Evolutionary conservation across 2,797 vertebrate species (phyloP).

Genomic region (Scarus forsteni): DNA sequence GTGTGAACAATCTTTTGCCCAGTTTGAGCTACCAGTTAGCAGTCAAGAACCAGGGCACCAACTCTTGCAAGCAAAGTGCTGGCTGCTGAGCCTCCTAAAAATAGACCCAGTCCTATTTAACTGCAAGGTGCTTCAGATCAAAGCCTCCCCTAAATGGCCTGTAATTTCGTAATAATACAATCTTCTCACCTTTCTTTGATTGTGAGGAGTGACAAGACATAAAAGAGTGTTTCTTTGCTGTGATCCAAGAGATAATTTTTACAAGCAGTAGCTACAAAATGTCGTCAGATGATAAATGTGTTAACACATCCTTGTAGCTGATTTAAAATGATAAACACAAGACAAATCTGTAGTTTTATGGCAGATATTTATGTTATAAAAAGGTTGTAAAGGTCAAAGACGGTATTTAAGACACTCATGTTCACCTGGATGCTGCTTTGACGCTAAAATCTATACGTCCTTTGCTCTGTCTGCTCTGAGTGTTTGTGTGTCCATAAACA

Average conservation of each 20-base stretch:
- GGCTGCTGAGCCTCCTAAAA: conserved; percentile 6
- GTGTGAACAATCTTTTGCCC: background rate
- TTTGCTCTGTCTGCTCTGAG: conserved; percentile 23
- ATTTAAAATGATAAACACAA: conserved; percentile 14
- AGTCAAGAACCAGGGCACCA: background rate
- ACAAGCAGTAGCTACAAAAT: conserved; percentile 27
- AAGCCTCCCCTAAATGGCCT: conserved; percentile 21
- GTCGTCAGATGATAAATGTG: conserved; percentile 5
- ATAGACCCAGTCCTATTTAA: conserved; percentile 10
- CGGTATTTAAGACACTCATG: background rate
- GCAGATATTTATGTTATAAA: background rate
- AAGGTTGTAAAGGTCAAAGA: conserved; percentile 6
- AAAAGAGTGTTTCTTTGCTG: conserved; percentile 25
- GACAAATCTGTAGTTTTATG: background rate
- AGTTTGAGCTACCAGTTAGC: background rate
- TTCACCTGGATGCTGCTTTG: conserved; percentile 13
- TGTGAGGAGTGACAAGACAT: conserved; percentile 6
- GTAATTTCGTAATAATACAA: conserved; percentile 9
- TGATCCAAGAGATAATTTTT: conserved; percentile 22
- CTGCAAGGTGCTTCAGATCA: conserved; percentile 23
- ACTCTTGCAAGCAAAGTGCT: conserved; percentile 1
- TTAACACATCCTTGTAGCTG: background rate
- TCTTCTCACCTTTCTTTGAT: conserved; percentile 13
- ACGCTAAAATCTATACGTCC: conserved; percentile 36
- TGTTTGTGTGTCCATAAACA: conserved; percentile 12